Percentiles rank a stretch among this genome's conserved stretches.
phyloP scores from a whole-genome alignment of 2,888 invertebrate genomes.

The Hirtodrosophila cameraria region DNA sequence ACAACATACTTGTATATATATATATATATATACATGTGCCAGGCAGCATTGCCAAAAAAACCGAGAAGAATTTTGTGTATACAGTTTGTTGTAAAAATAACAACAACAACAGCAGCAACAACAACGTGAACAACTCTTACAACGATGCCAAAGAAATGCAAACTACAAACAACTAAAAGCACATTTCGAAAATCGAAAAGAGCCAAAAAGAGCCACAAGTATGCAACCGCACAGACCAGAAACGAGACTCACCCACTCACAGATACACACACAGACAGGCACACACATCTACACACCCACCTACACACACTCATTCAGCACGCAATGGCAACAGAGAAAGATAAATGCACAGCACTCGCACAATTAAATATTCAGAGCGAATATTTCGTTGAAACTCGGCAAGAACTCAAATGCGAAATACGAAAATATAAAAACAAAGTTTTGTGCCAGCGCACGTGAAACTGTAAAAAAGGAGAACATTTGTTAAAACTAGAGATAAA shows the following conservation, averaged over 20 bases:
- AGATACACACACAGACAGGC: neutral
- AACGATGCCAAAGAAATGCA: conserved; percentile 54
- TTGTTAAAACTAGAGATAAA: conserved; percentile 9
- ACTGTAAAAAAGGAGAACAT: conserved; percentile 1
- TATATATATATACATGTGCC: neutral
- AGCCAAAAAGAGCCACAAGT: conserved; percentile 62
- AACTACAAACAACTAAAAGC: conserved; percentile 64
- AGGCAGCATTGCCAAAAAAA: conserved; percentile 18
- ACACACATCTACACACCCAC: neutral
- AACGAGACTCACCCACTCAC: conserved; percentile 33
- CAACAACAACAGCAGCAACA: conserved; percentile 18
- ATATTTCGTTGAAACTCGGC: conserved; percentile 57
- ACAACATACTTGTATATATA: neutral
- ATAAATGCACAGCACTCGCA: conserved; percentile 50
- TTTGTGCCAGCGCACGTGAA: conserved; percentile 18
- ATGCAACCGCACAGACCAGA: conserved; percentile 62
- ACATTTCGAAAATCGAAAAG: conserved; percentile 69
- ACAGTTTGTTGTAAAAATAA: conserved; percentile 44
- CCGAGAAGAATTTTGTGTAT: conserved; percentile 47
- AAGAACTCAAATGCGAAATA: conserved; percentile 35
- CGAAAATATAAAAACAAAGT: conserved; percentile 34
- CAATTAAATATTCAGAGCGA: conserved; percentile 75
- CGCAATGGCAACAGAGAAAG: conserved; percentile 8
- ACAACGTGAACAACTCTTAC: conserved; percentile 16
- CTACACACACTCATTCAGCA: neutral